Evolutionary conservation across 1,140 invertebrate species (phyloP).

Genomic region (Euborellia annulipes): DNA sequence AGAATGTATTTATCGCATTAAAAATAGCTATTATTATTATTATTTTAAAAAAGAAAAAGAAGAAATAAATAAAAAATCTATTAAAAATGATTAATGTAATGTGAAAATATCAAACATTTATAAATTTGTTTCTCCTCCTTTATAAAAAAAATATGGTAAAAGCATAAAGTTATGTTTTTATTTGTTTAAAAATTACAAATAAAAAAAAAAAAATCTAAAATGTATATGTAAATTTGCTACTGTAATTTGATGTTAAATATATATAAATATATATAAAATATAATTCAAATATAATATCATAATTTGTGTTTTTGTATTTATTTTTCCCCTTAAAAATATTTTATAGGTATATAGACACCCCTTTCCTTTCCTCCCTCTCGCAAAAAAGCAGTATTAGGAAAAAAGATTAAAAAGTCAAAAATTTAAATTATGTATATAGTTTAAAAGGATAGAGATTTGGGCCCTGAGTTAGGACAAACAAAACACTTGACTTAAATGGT

Average conservation of each 20-base stretch:
- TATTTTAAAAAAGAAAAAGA: constrained; percentile 10
- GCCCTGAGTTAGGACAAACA: too few relatives aligned
- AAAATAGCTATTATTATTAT: constrained; percentile 1
- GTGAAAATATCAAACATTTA: constrained; percentile 3
- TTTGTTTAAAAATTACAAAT: neutral
- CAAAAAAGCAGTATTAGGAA: too few relatives aligned
- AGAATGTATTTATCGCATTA: neutral
- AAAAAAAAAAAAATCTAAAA: constrained; percentile 3
- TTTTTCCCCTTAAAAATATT: too few relatives aligned
- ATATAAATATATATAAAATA: too few relatives aligned
- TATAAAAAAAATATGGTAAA: neutral
- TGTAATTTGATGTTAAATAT: constrained; percentile 16
- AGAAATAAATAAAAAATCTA: neutral
- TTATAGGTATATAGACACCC: too few relatives aligned
- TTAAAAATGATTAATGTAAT: constrained; percentile 4
- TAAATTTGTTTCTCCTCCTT: neutral
- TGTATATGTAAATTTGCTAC: constrained; percentile 13
- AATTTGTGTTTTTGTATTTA: too few relatives aligned
- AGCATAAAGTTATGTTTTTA: constrained; percentile 1
- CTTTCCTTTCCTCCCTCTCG: too few relatives aligned
- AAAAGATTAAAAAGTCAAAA: too few relatives aligned
- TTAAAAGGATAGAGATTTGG: too few relatives aligned
- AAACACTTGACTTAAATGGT: too few relatives aligned
- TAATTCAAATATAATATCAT: too few relatives aligned
- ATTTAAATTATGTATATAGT: too few relatives aligned